Base-by-base conservation (phyloP, 1,140 invertebrate genomes). In the Sesamia nonagrioides region DNA sequence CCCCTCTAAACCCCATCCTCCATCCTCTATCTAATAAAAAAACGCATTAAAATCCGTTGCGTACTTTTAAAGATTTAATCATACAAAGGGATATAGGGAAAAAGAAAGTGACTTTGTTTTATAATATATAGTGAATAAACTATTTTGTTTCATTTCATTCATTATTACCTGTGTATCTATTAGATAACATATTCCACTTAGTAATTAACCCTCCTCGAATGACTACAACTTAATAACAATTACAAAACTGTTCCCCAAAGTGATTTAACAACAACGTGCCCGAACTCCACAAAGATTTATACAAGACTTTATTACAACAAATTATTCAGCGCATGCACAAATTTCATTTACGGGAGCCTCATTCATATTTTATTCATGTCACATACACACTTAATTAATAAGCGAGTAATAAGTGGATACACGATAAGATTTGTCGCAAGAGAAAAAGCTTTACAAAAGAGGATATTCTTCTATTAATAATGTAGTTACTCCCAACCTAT, bases 401-500 rank as follows among this genome's bases (percentile, higher is more conserved):
- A 77, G 61, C 18, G 77, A 48, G 71, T 72, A 77, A 80, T 81
- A 81, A 77, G 61, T 63, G 54, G 60, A 40, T 78, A 78, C 76
- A 78, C 33, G 71, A 63, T 73, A 61, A 21, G 56, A 75, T 61
- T 80, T 71, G 73, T 63, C 73, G 27, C 17, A 18, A 50, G 27
- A 56, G 73, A 61, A 80, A 27, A 71, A 71, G 48, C 18, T 27
- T 50, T 52, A 45, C 27, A 50, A 63, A 72, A 58, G 37, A 45
- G 54, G 58, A 80, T 80, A 80, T 58, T 17, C 66, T 58, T 17
- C 66, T 75, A 83, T 84, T 82, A 83, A 84, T 84, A 86, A 84
- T 80, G 75, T 66, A 80, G 76, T 82, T 83, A 80, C 80, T 81
- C 76, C 69, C 80, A 73, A 71, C 50, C 82, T 82, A 88, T 88